phyloP scores from a whole-genome alignment of 2,113 vertebrate genomes.

The Hemibagrus wyckioides region DNA sequence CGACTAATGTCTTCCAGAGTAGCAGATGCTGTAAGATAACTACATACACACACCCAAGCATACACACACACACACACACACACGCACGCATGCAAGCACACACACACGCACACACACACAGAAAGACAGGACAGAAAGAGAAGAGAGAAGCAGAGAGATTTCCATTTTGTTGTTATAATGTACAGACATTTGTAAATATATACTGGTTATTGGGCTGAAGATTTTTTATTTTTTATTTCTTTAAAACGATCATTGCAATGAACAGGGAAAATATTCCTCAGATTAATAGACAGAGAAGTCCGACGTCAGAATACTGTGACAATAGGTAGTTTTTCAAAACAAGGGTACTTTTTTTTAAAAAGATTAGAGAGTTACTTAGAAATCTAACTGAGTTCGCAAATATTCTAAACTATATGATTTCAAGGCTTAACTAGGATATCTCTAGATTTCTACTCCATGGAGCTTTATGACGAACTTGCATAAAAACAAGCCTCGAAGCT shows the following conservation, averaged over 20 bases:
- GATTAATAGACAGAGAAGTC: no score
- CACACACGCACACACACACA: constrained; percentile 66
- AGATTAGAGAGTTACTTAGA: background rate
- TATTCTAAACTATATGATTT: background rate
- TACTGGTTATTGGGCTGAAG: background rate
- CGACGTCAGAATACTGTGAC: no score
- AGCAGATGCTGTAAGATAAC: constrained; percentile 82
- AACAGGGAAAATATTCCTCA: background rate
- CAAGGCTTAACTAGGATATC: background rate
- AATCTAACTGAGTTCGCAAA: background rate
- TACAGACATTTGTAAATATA: background rate
- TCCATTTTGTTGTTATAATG: background rate
- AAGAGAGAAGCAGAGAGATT: background rate
- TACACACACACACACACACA: constrained; percentile 62
- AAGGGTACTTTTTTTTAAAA: background rate
- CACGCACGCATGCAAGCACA: constrained; percentile 64
- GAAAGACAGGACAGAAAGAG: background rate
- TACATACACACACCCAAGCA: constrained; percentile 68
- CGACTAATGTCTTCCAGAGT: constrained; percentile 83
- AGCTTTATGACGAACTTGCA: background rate
- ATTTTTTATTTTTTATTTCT: background rate
- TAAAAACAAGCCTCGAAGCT: background rate
- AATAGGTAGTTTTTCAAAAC: no score
- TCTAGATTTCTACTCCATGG: background rate
- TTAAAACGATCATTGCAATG: background rate